phyloP scores from a whole-genome alignment of 92 coral and sea anemone species.

The Palythoa grandiflora region DNA sequence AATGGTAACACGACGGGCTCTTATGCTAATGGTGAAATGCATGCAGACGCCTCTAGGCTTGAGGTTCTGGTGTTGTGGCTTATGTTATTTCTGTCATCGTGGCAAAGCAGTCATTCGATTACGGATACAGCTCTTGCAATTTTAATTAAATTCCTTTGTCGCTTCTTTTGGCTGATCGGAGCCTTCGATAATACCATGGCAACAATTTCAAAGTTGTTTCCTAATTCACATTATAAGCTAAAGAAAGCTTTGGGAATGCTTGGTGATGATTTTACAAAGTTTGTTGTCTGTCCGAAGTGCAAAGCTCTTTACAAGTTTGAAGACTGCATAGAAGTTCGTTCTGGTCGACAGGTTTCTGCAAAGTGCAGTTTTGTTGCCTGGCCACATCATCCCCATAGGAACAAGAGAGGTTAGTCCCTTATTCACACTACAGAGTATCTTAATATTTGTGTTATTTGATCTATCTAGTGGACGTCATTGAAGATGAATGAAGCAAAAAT shows the following conservation, averaged over 20 bases:
- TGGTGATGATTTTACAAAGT: slow-evolving; percentile 52
- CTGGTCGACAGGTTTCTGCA: slow-evolving; percentile 49
- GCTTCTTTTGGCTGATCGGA: slow-evolving; percentile 54
- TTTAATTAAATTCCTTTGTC: slow-evolving; percentile 49
- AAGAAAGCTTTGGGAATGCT: slow-evolving; percentile 50
- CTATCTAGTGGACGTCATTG: background rate
- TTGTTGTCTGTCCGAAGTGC: slow-evolving; percentile 55
- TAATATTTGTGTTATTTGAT: background rate
- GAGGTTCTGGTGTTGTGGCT: slow-evolving; percentile 52
- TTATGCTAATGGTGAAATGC: background rate
- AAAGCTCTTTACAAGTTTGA: slow-evolving; percentile 48
- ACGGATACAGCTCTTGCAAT: slow-evolving; percentile 55
- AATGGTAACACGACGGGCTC: slow-evolving; percentile 6
- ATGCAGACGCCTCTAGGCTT: slow-evolving; percentile 34
- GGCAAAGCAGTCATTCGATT: slow-evolving; percentile 46
- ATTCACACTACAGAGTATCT: background rate
- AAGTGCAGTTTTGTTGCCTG: slow-evolving; percentile 58
- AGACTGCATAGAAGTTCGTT: slow-evolving; percentile 19
- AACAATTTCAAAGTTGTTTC: slow-evolving; percentile 18
- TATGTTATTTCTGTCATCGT: slow-evolving; percentile 52
- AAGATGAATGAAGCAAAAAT: background rate
- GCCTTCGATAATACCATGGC: slow-evolving; percentile 52
- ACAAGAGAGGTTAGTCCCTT: slow-evolving; percentile 29
- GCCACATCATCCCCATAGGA: slow-evolving; percentile 63
- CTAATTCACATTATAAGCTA: slow-evolving; percentile 46